phyloP scores from a whole-genome alignment of 2,888 invertebrate species.

The Anthophora plumipes region DNA sequence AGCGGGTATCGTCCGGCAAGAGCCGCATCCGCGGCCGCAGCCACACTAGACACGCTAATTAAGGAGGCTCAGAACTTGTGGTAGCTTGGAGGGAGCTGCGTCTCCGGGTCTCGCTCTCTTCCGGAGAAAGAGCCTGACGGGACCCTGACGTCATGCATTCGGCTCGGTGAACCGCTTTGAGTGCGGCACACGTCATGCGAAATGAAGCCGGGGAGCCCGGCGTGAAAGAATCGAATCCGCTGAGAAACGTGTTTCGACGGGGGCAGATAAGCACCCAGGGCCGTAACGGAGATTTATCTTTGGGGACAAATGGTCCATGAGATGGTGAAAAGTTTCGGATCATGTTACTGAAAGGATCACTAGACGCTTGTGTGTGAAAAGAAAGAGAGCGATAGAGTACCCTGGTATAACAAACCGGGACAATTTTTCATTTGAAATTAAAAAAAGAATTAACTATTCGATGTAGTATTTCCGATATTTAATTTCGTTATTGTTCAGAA shows the following conservation, averaged over 20 bases:
- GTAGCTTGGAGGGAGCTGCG: conserved; percentile 38
- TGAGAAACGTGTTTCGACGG: conserved; percentile 8
- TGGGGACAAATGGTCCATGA: background rate
- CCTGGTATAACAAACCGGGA: too few relatives aligned
- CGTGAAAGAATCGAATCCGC: background rate
- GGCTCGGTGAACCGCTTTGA: conserved; percentile 40
- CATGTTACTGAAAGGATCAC: too few relatives aligned
- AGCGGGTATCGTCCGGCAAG: conserved; percentile 35
- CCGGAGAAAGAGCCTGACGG: conserved; percentile 49
- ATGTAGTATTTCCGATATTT: too few relatives aligned
- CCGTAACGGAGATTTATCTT: background rate
- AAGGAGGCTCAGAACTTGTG: conserved; percentile 59
- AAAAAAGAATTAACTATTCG: too few relatives aligned
- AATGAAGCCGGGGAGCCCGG: background rate
- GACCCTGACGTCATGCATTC: conserved; percentile 61
- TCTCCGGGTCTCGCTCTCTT: conserved; percentile 32
- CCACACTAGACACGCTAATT: conserved; percentile 61
- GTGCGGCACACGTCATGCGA: conserved; percentile 25
- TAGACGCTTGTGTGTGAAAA: too few relatives aligned
- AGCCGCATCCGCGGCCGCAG: conserved; percentile 31
- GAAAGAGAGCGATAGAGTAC: too few relatives aligned
- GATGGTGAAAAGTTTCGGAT: too few relatives aligned
- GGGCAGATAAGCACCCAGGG: background rate
- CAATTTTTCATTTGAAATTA: too few relatives aligned
- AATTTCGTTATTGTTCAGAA: too few relatives aligned